Evolutionary conservation across 2,797 vertebrate species (phyloP).

Genomic region (Onychomys torridus): DNA sequence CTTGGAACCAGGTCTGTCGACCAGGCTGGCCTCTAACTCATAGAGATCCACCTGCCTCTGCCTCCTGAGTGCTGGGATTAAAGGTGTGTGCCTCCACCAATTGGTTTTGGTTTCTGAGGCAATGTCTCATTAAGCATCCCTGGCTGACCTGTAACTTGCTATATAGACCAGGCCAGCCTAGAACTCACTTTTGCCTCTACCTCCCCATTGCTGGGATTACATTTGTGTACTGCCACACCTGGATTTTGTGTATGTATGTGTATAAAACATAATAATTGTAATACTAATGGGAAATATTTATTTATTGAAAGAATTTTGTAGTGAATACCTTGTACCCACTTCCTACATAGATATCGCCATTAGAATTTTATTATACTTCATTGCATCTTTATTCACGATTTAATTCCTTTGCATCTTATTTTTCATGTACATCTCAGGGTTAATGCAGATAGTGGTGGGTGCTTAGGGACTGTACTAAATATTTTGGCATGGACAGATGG

Average conservation of each 20-base stretch:
- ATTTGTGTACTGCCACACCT: not conserved
- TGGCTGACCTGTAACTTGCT: not conserved
- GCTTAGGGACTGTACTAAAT: not conserved
- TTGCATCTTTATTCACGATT: not conserved
- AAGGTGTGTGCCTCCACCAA: not conserved
- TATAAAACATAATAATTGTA: not conserved
- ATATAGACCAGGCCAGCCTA: not conserved
- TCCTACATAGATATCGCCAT: not conserved
- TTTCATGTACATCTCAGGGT: constrained; percentile 25
- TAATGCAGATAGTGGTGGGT: not conserved
- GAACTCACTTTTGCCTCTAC: not conserved
- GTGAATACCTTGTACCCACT: not conserved
- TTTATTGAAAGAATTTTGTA: constrained; percentile 49
- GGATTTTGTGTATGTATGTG: not conserved
- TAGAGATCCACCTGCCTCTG: not conserved
- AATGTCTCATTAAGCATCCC: not conserved
- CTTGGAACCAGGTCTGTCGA: not conserved
- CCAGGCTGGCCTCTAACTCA: not conserved
- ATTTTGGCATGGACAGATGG: constrained; percentile 9
- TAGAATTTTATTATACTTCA: constrained; percentile 41
- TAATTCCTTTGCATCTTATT: not conserved
- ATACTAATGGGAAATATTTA: not conserved
- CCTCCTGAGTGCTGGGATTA: not conserved
- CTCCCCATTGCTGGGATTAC: not conserved
- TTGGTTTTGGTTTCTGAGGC: not conserved